Base-by-base conservation (phyloP, 2,888 invertebrate genomes). In the Augochlorella aurata region DNA sequence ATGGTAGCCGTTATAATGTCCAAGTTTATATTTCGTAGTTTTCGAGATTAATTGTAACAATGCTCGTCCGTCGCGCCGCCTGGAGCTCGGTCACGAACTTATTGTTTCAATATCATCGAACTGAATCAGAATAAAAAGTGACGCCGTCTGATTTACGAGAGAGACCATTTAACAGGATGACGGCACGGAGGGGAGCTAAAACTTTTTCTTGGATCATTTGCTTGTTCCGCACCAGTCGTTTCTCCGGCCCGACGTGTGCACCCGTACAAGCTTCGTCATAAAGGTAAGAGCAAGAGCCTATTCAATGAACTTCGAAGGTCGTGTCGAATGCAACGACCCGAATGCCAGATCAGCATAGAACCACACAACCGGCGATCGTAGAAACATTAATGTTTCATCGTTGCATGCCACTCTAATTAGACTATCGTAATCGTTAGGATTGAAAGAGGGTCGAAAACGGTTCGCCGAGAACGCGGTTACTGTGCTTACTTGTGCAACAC, bases 261-360 rank as follows among this genome's bases (percentile, higher is more conserved):
- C 66, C 50, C 79, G 47, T 81, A 79, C 70, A 74, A 49, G 68
- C 81, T 50, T 49, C 75, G 75, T 73, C 82, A 69, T 75, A 75
- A 75, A 80, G 63, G 54, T 49, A 82, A 72, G 81, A 73, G 77
- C 81, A 77, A 81, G 74, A 74, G 69, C 82, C 74, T 78, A 82
- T 82, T 84, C 79, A 77, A 84, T 82, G 82, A 77, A 76, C 79
- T 70, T 79, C 72, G 75, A 84, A 82, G 83, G 79, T 82, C 83
- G 79, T 79, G 79, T 77, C 79, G 78, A 81, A 83, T 74, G 74
- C 71, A 77, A 81, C 72, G 83, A 83, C 81, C 63, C 63, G 61
- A 66, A 63, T 49, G 58, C 38, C n/a, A 52, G 45, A 63, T 61
- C 67, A n/a, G 70, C 49, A 52, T 58, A n/a, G 21, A 69, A 45